Conservation (phyloP, 2,888 invertebrate species). For the Heliconius aoede region DNA sequence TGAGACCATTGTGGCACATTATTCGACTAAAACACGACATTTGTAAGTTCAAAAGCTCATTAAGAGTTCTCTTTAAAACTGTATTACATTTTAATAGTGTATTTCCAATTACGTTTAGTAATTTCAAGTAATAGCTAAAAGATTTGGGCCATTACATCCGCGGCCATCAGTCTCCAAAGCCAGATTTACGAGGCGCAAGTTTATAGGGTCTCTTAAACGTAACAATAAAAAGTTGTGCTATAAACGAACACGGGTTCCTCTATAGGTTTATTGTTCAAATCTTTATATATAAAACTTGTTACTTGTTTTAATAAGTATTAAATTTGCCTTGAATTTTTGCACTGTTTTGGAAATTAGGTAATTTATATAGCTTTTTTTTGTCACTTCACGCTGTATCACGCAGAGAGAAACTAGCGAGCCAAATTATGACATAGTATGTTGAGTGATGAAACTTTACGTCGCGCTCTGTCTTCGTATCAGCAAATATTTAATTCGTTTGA, state of each 20-base stretch:
- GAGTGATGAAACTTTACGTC: too few species aligned
- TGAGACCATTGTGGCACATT: too few species aligned
- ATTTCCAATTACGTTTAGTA: slow-evolving; percentile 34
- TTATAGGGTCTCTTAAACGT: slow-evolving; percentile 74
- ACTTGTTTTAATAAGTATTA: not conserved
- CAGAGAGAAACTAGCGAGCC: too few species aligned
- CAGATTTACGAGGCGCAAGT: slow-evolving; percentile 74
- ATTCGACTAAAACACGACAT: not conserved
- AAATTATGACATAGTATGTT: too few species aligned
- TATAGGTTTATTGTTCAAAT: slow-evolving; percentile 31
- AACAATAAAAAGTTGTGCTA: slow-evolving; percentile 76
- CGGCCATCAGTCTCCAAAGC: slow-evolving; percentile 56
- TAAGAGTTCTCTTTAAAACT: not conserved
- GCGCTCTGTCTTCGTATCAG: too few species aligned
- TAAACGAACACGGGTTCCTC: slow-evolving; percentile 44
- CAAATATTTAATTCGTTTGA: too few species aligned
- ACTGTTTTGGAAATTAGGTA: not conserved
- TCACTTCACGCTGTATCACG: too few species aligned
- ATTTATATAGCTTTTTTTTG: not conserved
- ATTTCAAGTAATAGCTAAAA: slow-evolving; percentile 35
- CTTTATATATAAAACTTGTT: not conserved
- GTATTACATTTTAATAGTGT: not conserved
- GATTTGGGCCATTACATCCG: slow-evolving; percentile 39
- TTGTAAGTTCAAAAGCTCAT: not conserved
- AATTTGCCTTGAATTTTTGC: not conserved